Evolutionary conservation across 2,113 vertebrate species (phyloP), one percentile per base, ranked within the genome.

Genomic region (Cyanoliseus patagonus): DNA sequence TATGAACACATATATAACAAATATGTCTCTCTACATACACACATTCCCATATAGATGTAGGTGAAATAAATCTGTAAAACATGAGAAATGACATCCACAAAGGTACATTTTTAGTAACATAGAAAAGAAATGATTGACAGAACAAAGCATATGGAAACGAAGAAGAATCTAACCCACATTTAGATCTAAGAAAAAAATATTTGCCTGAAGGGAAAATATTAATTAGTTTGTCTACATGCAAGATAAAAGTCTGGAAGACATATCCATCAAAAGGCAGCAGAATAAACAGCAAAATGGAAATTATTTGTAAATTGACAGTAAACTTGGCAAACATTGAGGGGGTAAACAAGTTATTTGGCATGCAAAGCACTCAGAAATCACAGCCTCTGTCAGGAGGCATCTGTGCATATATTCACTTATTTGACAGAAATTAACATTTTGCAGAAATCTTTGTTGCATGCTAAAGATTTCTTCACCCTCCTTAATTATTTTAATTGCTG

Each of bases 161-260:
- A 98, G 97, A 98, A 97, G 97, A 98, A 99, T 98, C 98, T 99
- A 99, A 99, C 98, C 98, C 98, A 98, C 98, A 98, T 98, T 99
- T 98, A 99, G 98, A 99, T 99, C 98, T 98, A 98, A 99, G 98
- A 98, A 99, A 99, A 99, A 99, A 99, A 99, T 99, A 99, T 99
- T 99, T 99, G 98, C 99, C 98, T 98, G 98, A 98, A 99, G 98
- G 98, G 98, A 98, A 98, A 98, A 99, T 99, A 99, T 99, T 99
- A 99, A 99, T 99, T 99, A 99, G 98, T 99, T 99, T 99, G 98
- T 99, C 99, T 98, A 98, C 98, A 98, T 98, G 98, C 98, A 97
- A 98, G 98, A 99, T 99, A 99, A 99, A 99, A 99, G 98, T 98
- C 98, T 98, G 98, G 97, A 98, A 99, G 98, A 99, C 98, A 97